Evolutionary conservation across 2,888 invertebrate genomes (phyloP).

Genomic region (Odontothrips loti): DNA sequence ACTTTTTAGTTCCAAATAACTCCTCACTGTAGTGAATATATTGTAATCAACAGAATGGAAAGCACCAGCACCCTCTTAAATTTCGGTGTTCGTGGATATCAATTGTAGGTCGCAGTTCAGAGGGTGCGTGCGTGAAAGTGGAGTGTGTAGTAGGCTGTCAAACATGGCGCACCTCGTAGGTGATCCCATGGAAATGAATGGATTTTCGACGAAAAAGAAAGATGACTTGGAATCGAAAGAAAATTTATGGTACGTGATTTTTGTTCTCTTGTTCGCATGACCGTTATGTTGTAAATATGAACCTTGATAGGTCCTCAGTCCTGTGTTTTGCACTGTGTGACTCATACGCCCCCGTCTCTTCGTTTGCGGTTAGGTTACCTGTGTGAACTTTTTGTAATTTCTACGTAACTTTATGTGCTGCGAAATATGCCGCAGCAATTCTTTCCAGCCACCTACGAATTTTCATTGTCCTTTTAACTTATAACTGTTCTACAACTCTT

Average conservation of each 20-base stretch:
- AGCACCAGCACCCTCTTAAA: neutral
- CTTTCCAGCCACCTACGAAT: too few relatives aligned
- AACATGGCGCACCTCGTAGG: conserved; percentile 21
- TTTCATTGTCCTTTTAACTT: too few relatives aligned
- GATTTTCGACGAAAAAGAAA: conserved; percentile 51
- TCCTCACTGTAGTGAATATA: neutral
- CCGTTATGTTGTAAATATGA: too few relatives aligned
- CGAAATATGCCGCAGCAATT: neutral
- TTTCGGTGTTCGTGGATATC: too few relatives aligned
- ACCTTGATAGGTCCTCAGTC: neutral
- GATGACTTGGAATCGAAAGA: conserved; percentile 60
- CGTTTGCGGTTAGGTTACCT: conserved; percentile 19
- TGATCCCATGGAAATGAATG: conserved; percentile 28
- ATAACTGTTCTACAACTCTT: too few relatives aligned
- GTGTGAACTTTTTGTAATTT: neutral
- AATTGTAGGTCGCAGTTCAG: too few relatives aligned
- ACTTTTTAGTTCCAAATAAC: neutral
- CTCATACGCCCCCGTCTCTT: conserved; percentile 16
- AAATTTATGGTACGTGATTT: conserved; percentile 57
- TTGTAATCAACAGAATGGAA: neutral
- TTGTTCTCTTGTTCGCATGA: too few relatives aligned
- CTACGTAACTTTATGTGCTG: neutral
- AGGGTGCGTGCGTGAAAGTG: too few relatives aligned
- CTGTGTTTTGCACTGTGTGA: neutral
- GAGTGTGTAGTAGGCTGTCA: neutral